Conservation (phyloP, 2,797 vertebrate species). For the Anas capensis region DNA sequence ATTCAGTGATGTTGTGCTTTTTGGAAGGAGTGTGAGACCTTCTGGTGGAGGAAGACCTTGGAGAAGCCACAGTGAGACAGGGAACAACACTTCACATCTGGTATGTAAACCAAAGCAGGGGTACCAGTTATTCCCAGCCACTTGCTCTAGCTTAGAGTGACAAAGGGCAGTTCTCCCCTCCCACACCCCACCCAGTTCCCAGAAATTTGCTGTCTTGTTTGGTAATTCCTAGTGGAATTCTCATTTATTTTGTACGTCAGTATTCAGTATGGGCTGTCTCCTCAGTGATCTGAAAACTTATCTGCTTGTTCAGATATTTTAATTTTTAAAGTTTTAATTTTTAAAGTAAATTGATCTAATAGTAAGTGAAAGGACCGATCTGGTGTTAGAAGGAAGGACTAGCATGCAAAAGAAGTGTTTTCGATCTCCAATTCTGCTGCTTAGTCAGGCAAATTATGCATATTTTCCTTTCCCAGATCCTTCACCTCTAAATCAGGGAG, state of each 20-base stretch:
- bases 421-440: background rate
- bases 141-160: background rate
- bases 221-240: background rate
- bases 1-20: conserved; percentile 82
- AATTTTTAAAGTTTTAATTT: background rate
- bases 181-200: background rate
- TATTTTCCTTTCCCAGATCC: background rate
- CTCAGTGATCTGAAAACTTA: background rate
- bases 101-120: background rate
- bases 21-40: conserved; percentile 82
- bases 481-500: background rate
- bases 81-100: conserved; percentile 34
- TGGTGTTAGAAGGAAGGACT: background rate
- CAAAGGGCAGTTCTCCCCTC: background rate
- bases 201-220: background rate
- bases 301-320: background rate
- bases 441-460: background rate
- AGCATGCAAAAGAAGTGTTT: background rate
- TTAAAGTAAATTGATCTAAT: background rate
- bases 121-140: background rate
- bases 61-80: conserved; percentile 59
- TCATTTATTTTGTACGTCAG: background rate
- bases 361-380: background rate
- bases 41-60: conserved; percentile 85
- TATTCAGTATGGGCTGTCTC: background rate